Conservation (phyloP, 2,888 invertebrate genomes). For the Isoperla grammatica region DNA sequence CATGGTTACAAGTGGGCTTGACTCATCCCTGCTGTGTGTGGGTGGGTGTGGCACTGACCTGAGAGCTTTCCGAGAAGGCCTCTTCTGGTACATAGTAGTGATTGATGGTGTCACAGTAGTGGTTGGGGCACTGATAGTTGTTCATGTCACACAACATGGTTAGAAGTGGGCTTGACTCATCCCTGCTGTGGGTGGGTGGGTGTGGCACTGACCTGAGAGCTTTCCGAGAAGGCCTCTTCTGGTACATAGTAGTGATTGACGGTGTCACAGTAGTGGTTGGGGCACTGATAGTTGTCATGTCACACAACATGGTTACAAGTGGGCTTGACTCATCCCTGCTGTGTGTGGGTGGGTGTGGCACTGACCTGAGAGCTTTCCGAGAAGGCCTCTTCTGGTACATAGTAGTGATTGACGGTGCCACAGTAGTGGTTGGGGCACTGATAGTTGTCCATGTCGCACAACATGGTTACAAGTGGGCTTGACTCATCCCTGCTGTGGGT, state of each 20-base stretch:
- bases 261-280: constrained; percentile 28
- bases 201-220: constrained; percentile 30
- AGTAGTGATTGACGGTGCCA: constrained; percentile 32
- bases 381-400: constrained; percentile 34
- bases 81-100: constrained; percentile 36
- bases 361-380: constrained; percentile 35
- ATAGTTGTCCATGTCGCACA: constrained; percentile 39
- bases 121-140: constrained; percentile 23
- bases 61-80: constrained; percentile 34
- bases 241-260: constrained; percentile 20
- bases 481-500: no score
- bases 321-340: no score
- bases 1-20: no score
- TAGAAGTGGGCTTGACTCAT: no score
- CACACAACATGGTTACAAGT: no score
- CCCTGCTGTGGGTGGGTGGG: no score
- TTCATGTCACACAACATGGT: no score
- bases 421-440: constrained; percentile 27
- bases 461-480: no score
- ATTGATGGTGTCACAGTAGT: constrained; percentile 30
- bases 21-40: no score
- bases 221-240: constrained; percentile 7
- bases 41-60: constrained; percentile 33
- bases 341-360: no score
- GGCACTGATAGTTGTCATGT: constrained; percentile 31